A percentile compares a stretch with the other conserved stretches of the same genome.
Conservation (phyloP, 2,797 vertebrate genomes). For the Bryconaethiops microstoma region DNA sequence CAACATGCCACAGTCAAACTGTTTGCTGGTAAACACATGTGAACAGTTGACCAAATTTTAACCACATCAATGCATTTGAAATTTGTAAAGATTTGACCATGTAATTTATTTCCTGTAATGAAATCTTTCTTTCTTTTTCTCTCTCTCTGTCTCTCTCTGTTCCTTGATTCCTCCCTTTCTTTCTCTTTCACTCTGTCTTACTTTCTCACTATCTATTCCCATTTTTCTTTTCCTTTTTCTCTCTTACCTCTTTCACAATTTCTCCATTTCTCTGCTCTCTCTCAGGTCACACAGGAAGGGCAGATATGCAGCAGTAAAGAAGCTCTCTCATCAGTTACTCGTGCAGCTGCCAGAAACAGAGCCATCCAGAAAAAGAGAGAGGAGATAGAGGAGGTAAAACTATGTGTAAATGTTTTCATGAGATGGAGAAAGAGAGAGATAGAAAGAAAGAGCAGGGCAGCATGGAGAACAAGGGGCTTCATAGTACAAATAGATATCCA, state of each 20-base stretch:
- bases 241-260: background rate
- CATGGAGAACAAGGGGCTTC: constrained; percentile 39
- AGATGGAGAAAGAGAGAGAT: background rate
- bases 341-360: constrained; percentile 67
- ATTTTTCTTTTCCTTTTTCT: background rate
- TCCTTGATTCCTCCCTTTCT: background rate
- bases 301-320: constrained; percentile 61
- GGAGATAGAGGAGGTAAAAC: constrained; percentile 75
- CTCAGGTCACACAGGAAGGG: constrained; percentile 61
- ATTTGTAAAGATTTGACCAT: no score
- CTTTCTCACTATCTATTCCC: background rate
- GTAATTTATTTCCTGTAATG: no score
- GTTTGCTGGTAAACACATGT: background rate
- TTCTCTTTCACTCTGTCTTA: constrained; percentile 40
- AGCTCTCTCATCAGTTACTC: constrained; percentile 60
- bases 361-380: constrained; percentile 76
- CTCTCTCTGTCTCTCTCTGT: constrained; percentile 2
- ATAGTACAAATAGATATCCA: constrained; percentile 5
- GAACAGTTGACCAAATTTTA: background rate
- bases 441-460: constrained; percentile 33
- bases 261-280: background rate
- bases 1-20: no score
- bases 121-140: background rate
- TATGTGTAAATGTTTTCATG: constrained; percentile 1
- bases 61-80: background rate